A percentile compares a stretch with the other conserved stretches of the same genome.
Conservation (phyloP, 1,140 invertebrate species). For the Choristoneura fumiferana region DNA sequence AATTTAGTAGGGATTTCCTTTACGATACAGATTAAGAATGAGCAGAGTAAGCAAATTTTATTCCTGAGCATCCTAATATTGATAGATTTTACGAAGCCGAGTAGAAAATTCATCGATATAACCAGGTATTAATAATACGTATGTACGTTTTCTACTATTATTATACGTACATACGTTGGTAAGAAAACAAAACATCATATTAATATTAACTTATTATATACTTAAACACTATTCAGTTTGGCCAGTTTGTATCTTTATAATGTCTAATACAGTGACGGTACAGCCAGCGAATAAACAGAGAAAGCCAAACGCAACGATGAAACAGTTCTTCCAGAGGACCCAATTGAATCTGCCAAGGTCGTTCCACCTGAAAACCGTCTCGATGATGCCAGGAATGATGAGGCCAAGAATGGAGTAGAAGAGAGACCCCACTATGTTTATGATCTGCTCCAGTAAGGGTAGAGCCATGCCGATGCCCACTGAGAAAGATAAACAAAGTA, state of each 20-base stretch:
- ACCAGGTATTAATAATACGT: no score
- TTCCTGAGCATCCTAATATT: no score
- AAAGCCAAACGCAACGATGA: constrained; percentile 81
- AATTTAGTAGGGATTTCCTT: no score
- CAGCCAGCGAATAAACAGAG: constrained; percentile 82
- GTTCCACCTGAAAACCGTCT: constrained; percentile 85
- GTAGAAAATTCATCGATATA: no score
- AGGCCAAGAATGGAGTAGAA: constrained; percentile 92
- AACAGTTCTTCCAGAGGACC: constrained; percentile 83
- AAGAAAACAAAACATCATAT: neutral
- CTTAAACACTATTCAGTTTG: constrained; percentile 46
- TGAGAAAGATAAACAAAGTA: constrained; percentile 50
- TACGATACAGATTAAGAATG: no score
- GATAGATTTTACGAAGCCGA: no score
- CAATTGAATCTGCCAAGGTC: constrained; percentile 82
- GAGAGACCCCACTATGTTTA: constrained; percentile 92
- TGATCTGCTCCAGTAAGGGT: constrained; percentile 92
- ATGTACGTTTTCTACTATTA: no score
- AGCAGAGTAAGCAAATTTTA: no score
- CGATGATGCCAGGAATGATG: constrained; percentile 90
- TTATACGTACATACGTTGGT: no score
- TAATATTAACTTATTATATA: no score
- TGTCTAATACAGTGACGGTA: constrained; percentile 60
- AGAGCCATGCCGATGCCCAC: constrained; percentile 87
- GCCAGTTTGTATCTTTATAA: constrained; percentile 47